Evolutionary conservation across 2,797 vertebrate genomes (phyloP).

Genomic region (Alosa sapidissima): DNA sequence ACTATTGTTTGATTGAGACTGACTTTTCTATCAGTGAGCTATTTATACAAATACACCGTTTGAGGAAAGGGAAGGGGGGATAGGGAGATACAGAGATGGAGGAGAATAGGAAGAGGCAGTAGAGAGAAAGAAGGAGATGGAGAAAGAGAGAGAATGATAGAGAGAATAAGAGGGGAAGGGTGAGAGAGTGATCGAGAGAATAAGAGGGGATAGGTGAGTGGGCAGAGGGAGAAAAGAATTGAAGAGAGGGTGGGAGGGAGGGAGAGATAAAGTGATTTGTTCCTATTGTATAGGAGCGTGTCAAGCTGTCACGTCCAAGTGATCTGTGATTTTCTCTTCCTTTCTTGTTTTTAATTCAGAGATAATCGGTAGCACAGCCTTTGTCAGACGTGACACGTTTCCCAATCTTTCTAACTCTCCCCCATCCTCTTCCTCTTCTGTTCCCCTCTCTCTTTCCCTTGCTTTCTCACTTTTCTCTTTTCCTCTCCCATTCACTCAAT

Average conservation of each 20-base stretch:
- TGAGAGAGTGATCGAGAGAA: neutral
- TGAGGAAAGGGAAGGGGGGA: neutral
- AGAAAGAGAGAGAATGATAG: neutral
- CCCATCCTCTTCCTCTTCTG: neutral
- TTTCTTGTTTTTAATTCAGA: conserved; percentile 12
- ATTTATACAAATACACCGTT: neutral
- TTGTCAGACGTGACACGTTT: neutral
- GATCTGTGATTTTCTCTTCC: conserved; percentile 13
- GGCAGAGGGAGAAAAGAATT: neutral
- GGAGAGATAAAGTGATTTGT: conserved; percentile 12
- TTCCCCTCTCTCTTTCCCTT: neutral
- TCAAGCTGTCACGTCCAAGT: conserved; percentile 8
- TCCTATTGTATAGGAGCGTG: neutral
- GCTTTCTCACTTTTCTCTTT: neutral
- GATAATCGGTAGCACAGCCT: conserved; percentile 10
- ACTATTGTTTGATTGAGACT: neutral
- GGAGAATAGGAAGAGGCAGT: no score
- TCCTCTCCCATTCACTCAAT: neutral
- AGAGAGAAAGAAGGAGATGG: neutral
- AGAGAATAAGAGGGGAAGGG: no score
- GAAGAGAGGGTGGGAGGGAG: neutral
- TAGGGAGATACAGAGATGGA: neutral
- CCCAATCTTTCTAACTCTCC: neutral
- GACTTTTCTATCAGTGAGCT: neutral
- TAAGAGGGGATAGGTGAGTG: neutral